Percentiles rank a stretch among this genome's conserved stretches.
Conservation (phyloP, 2,888 invertebrate genomes). For the Xanthorhoe designata region DNA sequence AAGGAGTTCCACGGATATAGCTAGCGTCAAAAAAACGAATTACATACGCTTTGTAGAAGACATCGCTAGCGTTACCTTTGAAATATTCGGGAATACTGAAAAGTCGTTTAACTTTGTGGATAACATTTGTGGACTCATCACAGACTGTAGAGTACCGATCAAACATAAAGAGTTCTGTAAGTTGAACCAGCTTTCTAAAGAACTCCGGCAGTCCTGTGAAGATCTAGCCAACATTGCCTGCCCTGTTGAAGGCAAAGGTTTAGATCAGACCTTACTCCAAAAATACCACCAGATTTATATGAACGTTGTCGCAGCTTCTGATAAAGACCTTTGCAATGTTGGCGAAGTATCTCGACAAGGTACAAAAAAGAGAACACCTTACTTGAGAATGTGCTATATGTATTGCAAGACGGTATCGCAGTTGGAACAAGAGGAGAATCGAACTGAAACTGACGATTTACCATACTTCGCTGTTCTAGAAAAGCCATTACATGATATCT, state of each 20-base stretch:
- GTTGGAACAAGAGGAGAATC: conserved; percentile 72
- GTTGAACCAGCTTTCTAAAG: conserved; percentile 76
- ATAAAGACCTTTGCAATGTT: conserved; percentile 77
- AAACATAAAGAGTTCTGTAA: conserved; percentile 81
- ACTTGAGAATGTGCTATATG: conserved; percentile 84
- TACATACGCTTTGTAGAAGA: conserved; percentile 81
- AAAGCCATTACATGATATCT: conserved; percentile 85
- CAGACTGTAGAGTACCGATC: conserved; percentile 78
- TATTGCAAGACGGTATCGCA: conserved; percentile 86
- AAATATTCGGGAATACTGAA: conserved; percentile 79
- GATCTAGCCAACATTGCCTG: conserved; percentile 73
- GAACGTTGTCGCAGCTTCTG: conserved; percentile 79
- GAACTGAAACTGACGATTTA: conserved; percentile 57
- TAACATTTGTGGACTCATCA: conserved; percentile 75
- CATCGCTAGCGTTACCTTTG: conserved; percentile 79
- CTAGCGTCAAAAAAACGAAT: conserved; percentile 77
- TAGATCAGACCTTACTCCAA: conserved; percentile 69
- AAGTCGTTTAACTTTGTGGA: conserved; percentile 76
- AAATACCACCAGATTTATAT: conserved; percentile 81
- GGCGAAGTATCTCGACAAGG: conserved; percentile 70
- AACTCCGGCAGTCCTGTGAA: conserved; percentile 78
- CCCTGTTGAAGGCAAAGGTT: conserved; percentile 51
- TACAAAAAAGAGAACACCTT: conserved; percentile 74
- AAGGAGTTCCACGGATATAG: conserved; percentile 70
- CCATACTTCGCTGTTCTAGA: conserved; percentile 84